Evolutionary conservation across 2,888 invertebrate species (phyloP).

Genomic region (Drosophila macrospina): DNA sequence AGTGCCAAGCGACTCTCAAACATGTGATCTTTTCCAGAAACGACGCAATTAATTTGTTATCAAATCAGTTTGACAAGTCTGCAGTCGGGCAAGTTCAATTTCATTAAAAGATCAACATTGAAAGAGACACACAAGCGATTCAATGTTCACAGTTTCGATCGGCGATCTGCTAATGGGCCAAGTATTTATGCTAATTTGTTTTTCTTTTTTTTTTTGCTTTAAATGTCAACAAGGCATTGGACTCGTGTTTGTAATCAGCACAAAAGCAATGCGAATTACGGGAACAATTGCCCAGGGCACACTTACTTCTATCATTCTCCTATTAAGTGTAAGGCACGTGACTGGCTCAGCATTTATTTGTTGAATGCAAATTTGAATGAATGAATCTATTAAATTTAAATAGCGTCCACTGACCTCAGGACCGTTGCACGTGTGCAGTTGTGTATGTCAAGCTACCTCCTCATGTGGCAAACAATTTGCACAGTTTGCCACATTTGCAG

Average conservation of each 20-base stretch:
- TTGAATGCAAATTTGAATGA: slow-evolving; percentile 17
- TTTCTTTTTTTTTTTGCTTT: slow-evolving; percentile 26
- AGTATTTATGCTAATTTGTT: slow-evolving; percentile 39
- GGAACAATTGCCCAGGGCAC: slow-evolving; percentile 1
- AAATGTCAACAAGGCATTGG: slow-evolving; percentile 46
- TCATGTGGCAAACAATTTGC: slow-evolving; percentile 37
- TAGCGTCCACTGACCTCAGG: slow-evolving; percentile 42
- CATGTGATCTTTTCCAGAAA: slow-evolving; percentile 32
- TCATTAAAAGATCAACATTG: slow-evolving; percentile 24
- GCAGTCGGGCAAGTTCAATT: slow-evolving; percentile 30
- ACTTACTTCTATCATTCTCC: slow-evolving; percentile 13
- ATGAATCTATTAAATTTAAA: slow-evolving; percentile 5
- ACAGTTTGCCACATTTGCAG: slow-evolving; percentile 37
- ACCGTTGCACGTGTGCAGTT: slow-evolving; percentile 17
- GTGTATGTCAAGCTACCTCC: not conserved
- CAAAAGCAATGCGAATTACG: slow-evolving; percentile 27
- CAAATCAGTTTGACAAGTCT: slow-evolving; percentile 16
- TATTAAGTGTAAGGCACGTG: slow-evolving; percentile 51
- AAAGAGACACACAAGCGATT: not conserved
- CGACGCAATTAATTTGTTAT: slow-evolving; percentile 13
- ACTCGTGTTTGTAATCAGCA: slow-evolving; percentile 35
- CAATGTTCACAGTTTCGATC: slow-evolving; percentile 15
- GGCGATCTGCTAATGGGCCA: slow-evolving; percentile 16
- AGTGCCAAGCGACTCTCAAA: too few relatives aligned
- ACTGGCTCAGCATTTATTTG: slow-evolving; percentile 21